Conservation (phyloP, 2,888 invertebrate species). For the Drosophila limbata region DNA sequence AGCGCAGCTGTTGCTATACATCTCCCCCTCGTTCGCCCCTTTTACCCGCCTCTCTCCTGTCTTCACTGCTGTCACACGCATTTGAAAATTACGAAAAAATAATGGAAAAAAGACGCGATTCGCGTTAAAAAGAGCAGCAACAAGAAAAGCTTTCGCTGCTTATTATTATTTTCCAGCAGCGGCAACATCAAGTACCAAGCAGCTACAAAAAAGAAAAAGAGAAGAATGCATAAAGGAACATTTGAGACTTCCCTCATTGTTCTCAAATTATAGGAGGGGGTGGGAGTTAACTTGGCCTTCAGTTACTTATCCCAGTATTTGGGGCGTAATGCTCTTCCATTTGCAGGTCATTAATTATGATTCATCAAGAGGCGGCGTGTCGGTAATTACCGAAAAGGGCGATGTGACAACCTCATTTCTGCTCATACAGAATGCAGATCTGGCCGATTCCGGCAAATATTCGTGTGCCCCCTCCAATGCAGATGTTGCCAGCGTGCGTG, state of each 20-base stretch:
- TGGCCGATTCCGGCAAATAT: slow-evolving; percentile 92
- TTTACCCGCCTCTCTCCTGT: not conserved
- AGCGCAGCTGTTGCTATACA: slow-evolving; percentile 63
- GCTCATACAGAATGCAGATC: slow-evolving; percentile 91
- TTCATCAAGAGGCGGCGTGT: slow-evolving; percentile 91
- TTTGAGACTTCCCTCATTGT: slow-evolving; percentile 42
- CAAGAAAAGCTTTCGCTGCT: slow-evolving; percentile 28
- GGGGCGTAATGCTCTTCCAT: slow-evolving; percentile 58
- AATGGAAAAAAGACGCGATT: slow-evolving; percentile 38
- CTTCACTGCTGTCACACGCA: slow-evolving; percentile 44
- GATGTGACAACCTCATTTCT: slow-evolving; percentile 92
- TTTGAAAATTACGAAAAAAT: slow-evolving; percentile 56
- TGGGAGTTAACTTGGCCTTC: slow-evolving; percentile 2
- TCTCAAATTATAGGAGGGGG: slow-evolving; percentile 34
- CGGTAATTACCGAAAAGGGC: slow-evolving; percentile 92
- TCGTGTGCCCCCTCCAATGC: slow-evolving; percentile 93
- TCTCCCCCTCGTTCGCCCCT: not conserved
- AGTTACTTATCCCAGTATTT: slow-evolving; percentile 41
- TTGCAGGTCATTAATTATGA: slow-evolving; percentile 92
- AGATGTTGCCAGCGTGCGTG: slow-evolving; percentile 91
- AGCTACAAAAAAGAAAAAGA: slow-evolving; percentile 1
- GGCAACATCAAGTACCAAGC: slow-evolving; percentile 15
- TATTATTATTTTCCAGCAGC: slow-evolving; percentile 45
- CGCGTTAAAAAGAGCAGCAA: slow-evolving; percentile 15
- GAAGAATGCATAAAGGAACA: not conserved